Conservation (phyloP, 2,797 vertebrate species). For the Calcarius lapponicus region DNA sequence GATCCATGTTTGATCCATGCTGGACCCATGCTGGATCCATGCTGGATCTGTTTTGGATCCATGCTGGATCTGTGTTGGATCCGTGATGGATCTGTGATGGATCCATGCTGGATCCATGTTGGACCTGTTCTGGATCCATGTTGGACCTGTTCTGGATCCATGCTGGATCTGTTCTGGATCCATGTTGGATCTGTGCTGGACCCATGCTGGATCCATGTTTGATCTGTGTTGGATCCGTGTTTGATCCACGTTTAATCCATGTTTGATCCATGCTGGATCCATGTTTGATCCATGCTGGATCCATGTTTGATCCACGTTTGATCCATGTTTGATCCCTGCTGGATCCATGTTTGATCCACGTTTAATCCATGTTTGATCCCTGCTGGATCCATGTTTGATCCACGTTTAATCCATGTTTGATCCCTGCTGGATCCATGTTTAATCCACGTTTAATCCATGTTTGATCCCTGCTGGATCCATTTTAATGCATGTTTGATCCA, state of each 20-base stretch:
- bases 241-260: fast-evolving
- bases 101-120: fast-evolving
- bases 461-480: not conserved
- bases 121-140: fast-evolving
- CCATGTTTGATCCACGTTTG: fast-evolving
- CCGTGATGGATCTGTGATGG: not conserved
- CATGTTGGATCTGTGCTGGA: fast-evolving
- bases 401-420: fast-evolving
- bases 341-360: not conserved
- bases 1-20: not conserved
- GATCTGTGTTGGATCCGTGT: not conserved
- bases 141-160: too few species aligned
- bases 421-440: fast-evolving
- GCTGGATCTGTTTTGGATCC: not conserved
- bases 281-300: not conserved
- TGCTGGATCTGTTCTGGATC: too few species aligned
- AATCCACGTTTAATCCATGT: fast-evolving
- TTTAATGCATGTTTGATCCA: not conserved
- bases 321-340: not conserved
- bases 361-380: fast-evolving
- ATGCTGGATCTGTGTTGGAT: fast-evolving
- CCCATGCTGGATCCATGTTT: not conserved
- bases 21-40: fast-evolving
- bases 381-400: fast-evolving
- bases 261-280: fast-evolving